Evolutionary conservation across 2,113 vertebrate species (phyloP).

Genomic region (Callionymus lyra): DNA sequence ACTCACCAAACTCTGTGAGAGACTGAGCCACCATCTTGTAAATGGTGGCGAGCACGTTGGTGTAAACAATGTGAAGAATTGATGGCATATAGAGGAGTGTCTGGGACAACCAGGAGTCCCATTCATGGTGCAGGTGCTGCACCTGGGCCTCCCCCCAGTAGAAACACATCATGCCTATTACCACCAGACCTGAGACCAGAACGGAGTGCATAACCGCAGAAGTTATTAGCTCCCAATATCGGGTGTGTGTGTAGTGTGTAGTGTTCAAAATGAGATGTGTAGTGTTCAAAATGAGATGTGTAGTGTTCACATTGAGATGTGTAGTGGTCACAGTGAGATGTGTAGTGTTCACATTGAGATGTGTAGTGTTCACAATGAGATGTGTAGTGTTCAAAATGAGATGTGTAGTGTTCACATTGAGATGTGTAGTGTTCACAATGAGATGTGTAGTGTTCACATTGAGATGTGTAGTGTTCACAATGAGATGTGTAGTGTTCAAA

Average conservation of each 20-base stretch:
- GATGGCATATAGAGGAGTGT: conserved; percentile 62
- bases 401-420: too few relatives aligned
- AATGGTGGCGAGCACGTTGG: conserved; percentile 58
- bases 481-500: too few relatives aligned
- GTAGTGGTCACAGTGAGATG: too few relatives aligned
- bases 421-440: too few relatives aligned
- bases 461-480: too few relatives aligned
- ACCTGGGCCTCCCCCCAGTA: conserved; percentile 62
- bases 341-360: too few relatives aligned
- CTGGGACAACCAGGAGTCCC: conserved; percentile 46
- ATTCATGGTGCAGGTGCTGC: conserved; percentile 40
- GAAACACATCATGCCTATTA: conserved; percentile 65
- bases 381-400: too few relatives aligned
- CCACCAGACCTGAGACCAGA: conserved; percentile 50
- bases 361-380: too few relatives aligned
- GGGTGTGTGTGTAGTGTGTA: background rate
- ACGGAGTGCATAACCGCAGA: background rate
- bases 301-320: too few relatives aligned
- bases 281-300: too few relatives aligned
- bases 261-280: too few relatives aligned
- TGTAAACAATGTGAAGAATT: conserved; percentile 65
- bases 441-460: too few relatives aligned
- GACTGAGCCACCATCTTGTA: conserved; percentile 57
- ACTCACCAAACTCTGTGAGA: conserved; percentile 71
- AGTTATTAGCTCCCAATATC: background rate